Conservation (phyloP, 2,888 invertebrate genomes). For the Helleia helle region DNA sequence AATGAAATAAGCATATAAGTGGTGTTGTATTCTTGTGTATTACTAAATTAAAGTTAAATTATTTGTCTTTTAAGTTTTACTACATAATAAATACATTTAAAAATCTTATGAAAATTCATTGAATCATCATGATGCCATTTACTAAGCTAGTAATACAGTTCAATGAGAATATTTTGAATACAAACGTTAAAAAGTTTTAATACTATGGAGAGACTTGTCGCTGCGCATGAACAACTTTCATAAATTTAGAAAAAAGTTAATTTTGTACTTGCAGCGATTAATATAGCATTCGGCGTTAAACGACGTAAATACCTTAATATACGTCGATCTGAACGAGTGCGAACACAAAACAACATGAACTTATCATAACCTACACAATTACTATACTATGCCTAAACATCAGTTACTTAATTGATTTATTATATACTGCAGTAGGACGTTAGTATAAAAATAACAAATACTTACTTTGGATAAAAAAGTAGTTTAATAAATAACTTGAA, state of each 20-base stretch:
- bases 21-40: no score
- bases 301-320: slow-evolving; percentile 35
- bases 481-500: neutral
- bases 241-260: neutral
- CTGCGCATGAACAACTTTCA: neutral
- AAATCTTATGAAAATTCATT: no score
- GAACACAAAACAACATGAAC: neutral
- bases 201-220: neutral
- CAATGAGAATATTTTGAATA: neutral
- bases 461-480: neutral
- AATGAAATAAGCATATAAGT: no score
- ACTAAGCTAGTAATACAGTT: no score
- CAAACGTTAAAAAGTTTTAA: neutral
- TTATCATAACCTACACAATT: slow-evolving; percentile 11
- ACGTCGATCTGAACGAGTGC: slow-evolving; percentile 54
- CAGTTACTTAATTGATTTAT: no score
- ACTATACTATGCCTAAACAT: no score
- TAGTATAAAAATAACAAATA: neutral
- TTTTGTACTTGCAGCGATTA: slow-evolving; percentile 9
- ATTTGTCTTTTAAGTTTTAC: no score
- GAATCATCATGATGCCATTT: no score
- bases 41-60: no score
- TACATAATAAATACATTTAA: no score
- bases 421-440: no score
- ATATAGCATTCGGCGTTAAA: slow-evolving; percentile 37